Conservation (phyloP, 2,888 invertebrate species). For the Sarcophaga carnaria region DNA sequence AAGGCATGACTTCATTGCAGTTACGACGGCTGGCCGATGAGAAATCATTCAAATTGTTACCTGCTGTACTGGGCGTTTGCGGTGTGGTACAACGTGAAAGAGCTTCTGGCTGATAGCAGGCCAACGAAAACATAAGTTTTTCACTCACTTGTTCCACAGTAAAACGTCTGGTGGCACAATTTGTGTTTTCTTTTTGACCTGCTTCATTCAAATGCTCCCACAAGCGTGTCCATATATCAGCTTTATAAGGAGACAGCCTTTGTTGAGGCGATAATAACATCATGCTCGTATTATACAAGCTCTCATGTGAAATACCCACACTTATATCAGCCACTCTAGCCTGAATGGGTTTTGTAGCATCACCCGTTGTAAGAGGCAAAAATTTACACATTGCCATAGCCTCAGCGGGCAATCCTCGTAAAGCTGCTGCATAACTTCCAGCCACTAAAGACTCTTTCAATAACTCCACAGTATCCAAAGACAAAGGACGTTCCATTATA, state of each 20-base stretch:
- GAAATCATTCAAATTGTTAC: conserved; percentile 82
- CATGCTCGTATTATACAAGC: conserved; percentile 90
- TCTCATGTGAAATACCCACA: conserved; percentile 88
- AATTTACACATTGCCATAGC: conserved; percentile 87
- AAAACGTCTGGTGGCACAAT: conserved; percentile 83
- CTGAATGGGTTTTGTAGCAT: conserved; percentile 79
- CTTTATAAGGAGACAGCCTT: conserved; percentile 90
- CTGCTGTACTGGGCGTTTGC: conserved; percentile 86
- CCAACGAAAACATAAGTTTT: conserved; percentile 89
- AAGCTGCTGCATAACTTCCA: conserved; percentile 87
- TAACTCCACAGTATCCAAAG: conserved; percentile 83
- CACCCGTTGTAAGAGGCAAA: conserved; percentile 86
- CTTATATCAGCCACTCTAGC: conserved; percentile 82
- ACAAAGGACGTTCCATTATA: conserved; percentile 85
- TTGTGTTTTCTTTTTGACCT: conserved; percentile 82
- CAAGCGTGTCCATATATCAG: conserved; percentile 91
- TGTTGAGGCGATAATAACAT: conserved; percentile 93
- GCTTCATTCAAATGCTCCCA: conserved; percentile 88
- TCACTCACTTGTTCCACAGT: conserved; percentile 88
- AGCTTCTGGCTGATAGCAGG: conserved; percentile 93
- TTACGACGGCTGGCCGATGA: conserved; percentile 81
- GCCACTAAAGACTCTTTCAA: conserved; percentile 92
- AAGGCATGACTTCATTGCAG: conserved; percentile 86
- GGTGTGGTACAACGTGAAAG: conserved; percentile 92
- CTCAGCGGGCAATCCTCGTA: conserved; percentile 88